phyloP scores from a whole-genome alignment of 1,140 invertebrate species.

The Drosophila suzukii region DNA sequence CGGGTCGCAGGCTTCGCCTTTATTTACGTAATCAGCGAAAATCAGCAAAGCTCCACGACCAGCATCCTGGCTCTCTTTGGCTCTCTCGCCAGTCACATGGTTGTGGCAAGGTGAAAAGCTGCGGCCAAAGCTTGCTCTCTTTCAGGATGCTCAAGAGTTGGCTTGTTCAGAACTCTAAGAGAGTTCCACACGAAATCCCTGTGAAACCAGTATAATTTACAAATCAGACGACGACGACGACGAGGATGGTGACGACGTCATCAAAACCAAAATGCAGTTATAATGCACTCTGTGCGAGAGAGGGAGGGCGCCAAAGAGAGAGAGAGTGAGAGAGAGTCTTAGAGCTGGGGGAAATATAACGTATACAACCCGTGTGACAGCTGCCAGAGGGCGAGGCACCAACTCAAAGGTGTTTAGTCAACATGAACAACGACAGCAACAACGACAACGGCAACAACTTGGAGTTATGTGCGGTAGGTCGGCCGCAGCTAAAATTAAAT shows the following conservation, averaged over 20 bases:
- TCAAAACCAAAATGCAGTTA: conserved; percentile 82
- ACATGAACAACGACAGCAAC: conserved; percentile 63
- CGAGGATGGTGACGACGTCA: conserved; percentile 71
- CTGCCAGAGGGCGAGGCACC: conserved; percentile 70
- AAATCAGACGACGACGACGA: conserved; percentile 53
- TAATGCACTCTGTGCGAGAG: conserved; percentile 66
- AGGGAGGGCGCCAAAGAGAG: neutral
- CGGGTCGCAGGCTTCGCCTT: conserved; percentile 67
- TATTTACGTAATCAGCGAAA: conserved; percentile 81
- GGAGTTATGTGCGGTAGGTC: conserved; percentile 76
- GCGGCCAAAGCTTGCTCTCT: conserved; percentile 35
- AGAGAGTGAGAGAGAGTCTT: neutral
- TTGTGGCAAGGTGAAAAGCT: conserved; percentile 68
- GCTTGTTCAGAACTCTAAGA: neutral
- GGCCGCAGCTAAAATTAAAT: conserved; percentile 78
- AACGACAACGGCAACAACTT: conserved; percentile 25
- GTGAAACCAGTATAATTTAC: conserved; percentile 68
- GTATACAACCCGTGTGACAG: conserved; percentile 66
- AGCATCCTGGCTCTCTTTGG: conserved; percentile 49
- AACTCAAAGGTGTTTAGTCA: conserved; percentile 81
- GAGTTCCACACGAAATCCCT: conserved; percentile 18
- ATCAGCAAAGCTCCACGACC: conserved; percentile 61
- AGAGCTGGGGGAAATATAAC: conserved; percentile 25
- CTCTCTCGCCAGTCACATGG: conserved; percentile 67
- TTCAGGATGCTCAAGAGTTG: neutral